phyloP scores from a whole-genome alignment of 1,140 invertebrate species.

The Aplysia californica region DNA sequence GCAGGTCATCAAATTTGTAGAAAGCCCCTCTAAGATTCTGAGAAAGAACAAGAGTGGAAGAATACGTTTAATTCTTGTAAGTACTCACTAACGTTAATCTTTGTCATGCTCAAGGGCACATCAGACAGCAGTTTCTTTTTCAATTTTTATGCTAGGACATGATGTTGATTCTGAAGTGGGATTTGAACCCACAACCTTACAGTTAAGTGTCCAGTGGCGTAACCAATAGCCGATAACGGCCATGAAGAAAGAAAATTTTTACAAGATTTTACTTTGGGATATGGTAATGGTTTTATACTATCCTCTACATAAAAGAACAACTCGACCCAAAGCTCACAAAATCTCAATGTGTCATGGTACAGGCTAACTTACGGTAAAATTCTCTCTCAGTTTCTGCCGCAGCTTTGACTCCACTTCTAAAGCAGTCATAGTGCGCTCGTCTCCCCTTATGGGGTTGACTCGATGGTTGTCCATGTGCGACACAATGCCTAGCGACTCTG shows the following conservation, averaged over 20 bases:
- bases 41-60: constrained; percentile 21
- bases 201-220: too few species aligned
- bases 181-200: too few species aligned
- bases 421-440: constrained; percentile 60
- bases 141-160: too few species aligned
- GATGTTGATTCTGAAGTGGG: too few species aligned
- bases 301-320: too few species aligned
- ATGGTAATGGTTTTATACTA: too few species aligned
- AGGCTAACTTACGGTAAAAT: constrained; percentile 64
- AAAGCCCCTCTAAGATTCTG: constrained; percentile 61
- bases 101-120: background rate
- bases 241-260: too few species aligned
- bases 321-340: too few species aligned
- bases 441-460: constrained; percentile 60
- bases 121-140: too few species aligned
- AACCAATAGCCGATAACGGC: too few species aligned
- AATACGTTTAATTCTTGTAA: background rate
- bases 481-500: constrained; percentile 27
- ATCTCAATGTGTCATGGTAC: too few species aligned
- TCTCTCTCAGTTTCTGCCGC: constrained; percentile 59
- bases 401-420: constrained; percentile 56
- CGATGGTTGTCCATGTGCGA: constrained; percentile 49
- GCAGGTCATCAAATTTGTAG: constrained; percentile 65
- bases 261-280: too few species aligned
- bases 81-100: background rate